Percentiles rank a stretch among this genome's conserved stretches.
These are phyloP conservation scores for Protaetia brevitarsis DNA, from an alignment of 1,140 invertebrate genomes.

Conservation along the genomic window DNA sequence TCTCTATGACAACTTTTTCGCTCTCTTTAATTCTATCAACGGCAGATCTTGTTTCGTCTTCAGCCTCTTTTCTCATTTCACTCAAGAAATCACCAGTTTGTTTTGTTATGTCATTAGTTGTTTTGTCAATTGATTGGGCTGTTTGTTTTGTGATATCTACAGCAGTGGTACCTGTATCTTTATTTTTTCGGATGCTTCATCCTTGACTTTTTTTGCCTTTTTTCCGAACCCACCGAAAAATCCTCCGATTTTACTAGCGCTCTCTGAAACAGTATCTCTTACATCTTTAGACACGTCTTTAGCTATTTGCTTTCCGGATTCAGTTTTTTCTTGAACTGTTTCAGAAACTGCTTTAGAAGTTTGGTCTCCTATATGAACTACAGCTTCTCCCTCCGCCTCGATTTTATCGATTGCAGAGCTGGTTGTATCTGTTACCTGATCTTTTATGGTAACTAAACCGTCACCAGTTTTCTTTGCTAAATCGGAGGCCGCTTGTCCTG, in stretches of 20 bases:
- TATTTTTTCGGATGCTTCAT: background rate
- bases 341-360: background rate
- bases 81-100: conserved; percentile 18
- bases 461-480: background rate
- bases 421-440: too few species aligned
- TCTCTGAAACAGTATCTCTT: background rate
- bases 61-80: conserved; percentile 19
- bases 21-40: background rate
- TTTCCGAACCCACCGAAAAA: conserved; percentile 22
- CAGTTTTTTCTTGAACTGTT: background rate
- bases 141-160: background rate
- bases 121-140: background rate
- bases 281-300: background rate
- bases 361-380: background rate
- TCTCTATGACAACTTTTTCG: background rate
- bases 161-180: background rate
- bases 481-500: background rate
- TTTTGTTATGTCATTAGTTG: background rate
- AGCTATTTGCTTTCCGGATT: background rate
- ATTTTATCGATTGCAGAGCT: background rate
- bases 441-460: conserved; percentile 50
- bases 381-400: background rate
- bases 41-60: background rate
- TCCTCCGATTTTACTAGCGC: conserved; percentile 6
- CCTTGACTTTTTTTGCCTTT: background rate